These are phyloP conservation scores for Cerastoderma edule DNA, from an alignment of 2,888 invertebrate species.

Conservation along the genomic window DNA sequence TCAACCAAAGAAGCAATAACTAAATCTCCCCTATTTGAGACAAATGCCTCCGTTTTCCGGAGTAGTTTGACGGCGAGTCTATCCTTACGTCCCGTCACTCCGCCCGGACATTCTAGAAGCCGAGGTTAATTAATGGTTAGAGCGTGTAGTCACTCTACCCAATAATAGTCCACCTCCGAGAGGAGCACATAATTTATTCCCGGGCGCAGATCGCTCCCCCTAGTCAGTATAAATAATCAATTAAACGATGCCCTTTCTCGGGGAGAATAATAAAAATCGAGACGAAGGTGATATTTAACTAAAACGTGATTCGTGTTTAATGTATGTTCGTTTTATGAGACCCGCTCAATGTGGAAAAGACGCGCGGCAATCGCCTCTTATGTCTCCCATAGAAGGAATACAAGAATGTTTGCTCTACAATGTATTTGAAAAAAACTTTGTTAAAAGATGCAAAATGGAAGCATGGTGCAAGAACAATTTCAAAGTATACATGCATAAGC, in stretches of 20 bases:
- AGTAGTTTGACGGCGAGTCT: not conserved
- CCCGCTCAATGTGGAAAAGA: constrained; percentile 18
- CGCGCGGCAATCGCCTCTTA: not conserved
- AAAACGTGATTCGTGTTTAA: constrained; percentile 43
- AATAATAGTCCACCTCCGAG: constrained; percentile 38
- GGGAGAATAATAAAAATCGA: constrained; percentile 37
- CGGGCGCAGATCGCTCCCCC: constrained; percentile 39
- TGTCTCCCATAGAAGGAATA: not conserved
- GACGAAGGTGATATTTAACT: constrained; percentile 44
- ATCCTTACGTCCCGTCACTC: too few relatives aligned
- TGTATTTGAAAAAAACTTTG: too few relatives aligned
- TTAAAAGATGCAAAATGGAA: too few relatives aligned
- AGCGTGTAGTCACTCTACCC: constrained; percentile 37
- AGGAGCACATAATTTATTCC: constrained; percentile 50
- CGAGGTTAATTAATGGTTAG: constrained; percentile 36
- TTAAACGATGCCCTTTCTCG: constrained; percentile 56
- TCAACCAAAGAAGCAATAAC: not conserved
- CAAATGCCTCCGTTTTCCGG: not conserved
- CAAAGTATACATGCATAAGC: too few relatives aligned
- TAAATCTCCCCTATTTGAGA: not conserved
- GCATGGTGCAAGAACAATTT: too few relatives aligned
- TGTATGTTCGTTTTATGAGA: constrained; percentile 40
- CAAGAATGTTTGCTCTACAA: too few relatives aligned
- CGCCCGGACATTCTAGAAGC: too few relatives aligned
- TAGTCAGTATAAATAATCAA: constrained; percentile 62